phyloP scores from a whole-genome alignment of 2,113 vertebrate genomes.

The Dipodomys spectabilis region DNA sequence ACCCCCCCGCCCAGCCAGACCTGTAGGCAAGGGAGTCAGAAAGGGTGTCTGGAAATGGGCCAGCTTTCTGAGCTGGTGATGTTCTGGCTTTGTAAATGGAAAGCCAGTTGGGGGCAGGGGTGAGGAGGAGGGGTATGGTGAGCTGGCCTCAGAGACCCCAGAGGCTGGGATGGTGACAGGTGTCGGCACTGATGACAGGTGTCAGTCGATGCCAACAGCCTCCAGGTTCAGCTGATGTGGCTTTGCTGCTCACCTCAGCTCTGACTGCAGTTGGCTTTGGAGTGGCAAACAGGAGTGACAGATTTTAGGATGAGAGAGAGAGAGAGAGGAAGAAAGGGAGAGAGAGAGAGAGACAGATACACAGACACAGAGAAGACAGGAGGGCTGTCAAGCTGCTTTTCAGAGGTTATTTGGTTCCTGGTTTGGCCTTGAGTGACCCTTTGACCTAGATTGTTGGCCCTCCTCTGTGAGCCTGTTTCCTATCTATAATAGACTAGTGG shows the following conservation, averaged over 20 bases:
- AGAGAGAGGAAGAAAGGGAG: too few species aligned
- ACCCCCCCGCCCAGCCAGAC: too few species aligned
- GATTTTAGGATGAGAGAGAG: too few species aligned
- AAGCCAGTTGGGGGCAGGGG: accelerated
- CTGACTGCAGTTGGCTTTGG: not conserved
- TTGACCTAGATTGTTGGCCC: not conserved
- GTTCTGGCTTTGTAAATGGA: not conserved
- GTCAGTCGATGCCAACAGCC: not conserved
- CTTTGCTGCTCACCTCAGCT: not conserved
- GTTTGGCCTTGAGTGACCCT: not conserved
- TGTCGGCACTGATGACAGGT: conserved; percentile 18
- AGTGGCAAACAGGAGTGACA: not conserved
- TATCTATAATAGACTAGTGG: not conserved
- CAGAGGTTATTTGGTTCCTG: not conserved
- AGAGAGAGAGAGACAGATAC: too few species aligned
- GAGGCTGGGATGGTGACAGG: conserved; percentile 19
- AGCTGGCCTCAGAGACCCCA: not conserved
- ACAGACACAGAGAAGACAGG: not conserved
- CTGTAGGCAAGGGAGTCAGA: not conserved
- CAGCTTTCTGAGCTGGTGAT: not conserved
- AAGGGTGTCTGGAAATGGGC: not conserved
- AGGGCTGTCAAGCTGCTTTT: not conserved
- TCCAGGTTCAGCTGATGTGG: not conserved
- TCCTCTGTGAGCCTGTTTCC: not conserved
- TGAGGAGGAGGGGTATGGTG: not conserved